Percentiles rank a stretch among this genome's conserved stretches.
Conservation (phyloP, 2,113 vertebrate species). For the Vicugna pacos region DNA sequence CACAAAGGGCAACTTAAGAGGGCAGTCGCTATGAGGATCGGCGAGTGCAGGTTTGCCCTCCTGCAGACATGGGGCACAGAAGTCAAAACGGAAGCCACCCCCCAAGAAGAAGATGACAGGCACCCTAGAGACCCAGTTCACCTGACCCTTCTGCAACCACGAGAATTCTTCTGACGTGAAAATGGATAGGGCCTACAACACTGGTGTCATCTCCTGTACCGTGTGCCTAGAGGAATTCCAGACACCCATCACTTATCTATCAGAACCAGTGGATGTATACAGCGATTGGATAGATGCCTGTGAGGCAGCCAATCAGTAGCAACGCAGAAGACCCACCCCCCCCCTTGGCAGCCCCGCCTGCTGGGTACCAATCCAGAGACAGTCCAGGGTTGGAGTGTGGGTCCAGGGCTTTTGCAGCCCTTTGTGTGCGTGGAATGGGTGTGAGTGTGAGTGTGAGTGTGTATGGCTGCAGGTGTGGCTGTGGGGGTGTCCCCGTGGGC, state of each 20-base stretch:
- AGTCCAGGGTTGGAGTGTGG: conserved; percentile 69
- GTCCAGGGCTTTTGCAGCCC: not conserved
- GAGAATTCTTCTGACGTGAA: conserved; percentile 97
- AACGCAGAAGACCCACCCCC: not conserved
- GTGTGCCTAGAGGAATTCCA: conserved; percentile 97
- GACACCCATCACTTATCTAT: conserved; percentile 97
- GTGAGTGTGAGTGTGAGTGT: not conserved
- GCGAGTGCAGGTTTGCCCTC: not conserved
- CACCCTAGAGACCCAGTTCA: conserved; percentile 94
- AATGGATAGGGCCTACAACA: conserved; percentile 96
- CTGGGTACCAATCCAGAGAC: conserved; percentile 58
- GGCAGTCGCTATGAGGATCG: no score
- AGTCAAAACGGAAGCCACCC: conserved; percentile 95
- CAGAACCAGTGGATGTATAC: conserved; percentile 95
- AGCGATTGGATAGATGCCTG: conserved; percentile 98
- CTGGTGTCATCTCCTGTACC: conserved; percentile 95
- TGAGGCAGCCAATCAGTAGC: conserved; percentile 96
- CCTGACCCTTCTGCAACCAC: conserved; percentile 96
- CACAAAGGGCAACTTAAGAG: not conserved
- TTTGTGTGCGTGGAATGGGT: not conserved
- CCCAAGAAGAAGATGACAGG: conserved; percentile 96
- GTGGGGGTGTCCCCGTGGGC: not conserved
- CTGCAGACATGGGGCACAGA: conserved; percentile 91
- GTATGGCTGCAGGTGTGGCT: not conserved
- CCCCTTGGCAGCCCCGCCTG: not conserved